A percentile compares a stretch with the other conserved stretches of the same genome.
Evolutionary conservation across 2,888 invertebrate species (phyloP).

Genomic region (Erannis defoliaria): DNA sequence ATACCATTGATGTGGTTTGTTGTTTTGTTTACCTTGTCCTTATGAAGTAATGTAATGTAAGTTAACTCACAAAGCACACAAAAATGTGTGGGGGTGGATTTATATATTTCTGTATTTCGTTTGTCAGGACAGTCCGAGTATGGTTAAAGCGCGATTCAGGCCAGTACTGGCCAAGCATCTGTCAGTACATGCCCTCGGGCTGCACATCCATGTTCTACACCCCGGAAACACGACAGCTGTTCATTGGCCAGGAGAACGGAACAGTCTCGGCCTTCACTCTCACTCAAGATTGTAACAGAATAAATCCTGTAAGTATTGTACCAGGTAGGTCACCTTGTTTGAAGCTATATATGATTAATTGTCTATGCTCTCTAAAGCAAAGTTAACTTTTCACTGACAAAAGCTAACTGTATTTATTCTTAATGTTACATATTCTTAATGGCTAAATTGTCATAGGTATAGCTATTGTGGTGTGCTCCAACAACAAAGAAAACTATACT

Average conservation of each 20-base stretch:
- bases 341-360: neutral
- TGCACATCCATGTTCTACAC: conserved; percentile 96
- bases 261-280: conserved; percentile 95
- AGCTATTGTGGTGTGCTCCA: too few species aligned
- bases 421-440: too few species aligned
- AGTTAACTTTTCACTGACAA: too few species aligned
- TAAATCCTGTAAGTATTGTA: conserved; percentile 89
- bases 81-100: neutral
- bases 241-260: conserved; percentile 98
- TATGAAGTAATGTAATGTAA: neutral
- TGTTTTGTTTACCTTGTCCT: neutral
- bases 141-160: conserved; percentile 99
- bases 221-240: conserved; percentile 94
- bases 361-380: too few species aligned
- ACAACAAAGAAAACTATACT: too few species aligned
- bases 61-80: neutral
- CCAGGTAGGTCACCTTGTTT: neutral
- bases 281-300: conserved; percentile 97
- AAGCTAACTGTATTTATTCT: too few species aligned
- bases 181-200: conserved; percentile 97
- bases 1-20: too few species aligned
- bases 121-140: conserved; percentile 95
- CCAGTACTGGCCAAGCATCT: conserved; percentile 99
- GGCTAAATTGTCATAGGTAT: too few species aligned
- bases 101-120: neutral